Evolutionary conservation across 2,113 vertebrate genomes (phyloP), one percentile per base, ranked within the genome.

Genomic region (Percina caprodes): DNA sequence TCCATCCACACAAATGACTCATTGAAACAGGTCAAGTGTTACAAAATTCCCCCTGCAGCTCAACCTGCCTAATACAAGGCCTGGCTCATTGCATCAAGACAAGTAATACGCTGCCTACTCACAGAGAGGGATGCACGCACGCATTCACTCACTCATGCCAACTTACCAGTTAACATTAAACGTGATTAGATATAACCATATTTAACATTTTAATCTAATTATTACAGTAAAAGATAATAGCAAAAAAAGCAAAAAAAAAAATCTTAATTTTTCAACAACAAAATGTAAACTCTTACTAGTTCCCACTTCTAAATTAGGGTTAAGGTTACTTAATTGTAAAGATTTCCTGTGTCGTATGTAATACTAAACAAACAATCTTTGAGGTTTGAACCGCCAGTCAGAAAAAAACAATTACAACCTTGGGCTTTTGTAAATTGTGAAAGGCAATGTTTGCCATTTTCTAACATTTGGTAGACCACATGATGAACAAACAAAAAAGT

Each of bases 1-100:
- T 94, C 82, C 92, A 91, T 91, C 88, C 86, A 89, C 84, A 88
- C 88, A 92, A 92, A 93, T 94, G 93, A 94, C 87, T 95, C 94
- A 94, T 92, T 90, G 89, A 95, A 95, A 93, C 94, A 95, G 95
- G 95, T 96, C 95, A 96, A 95, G 95, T 95, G 94, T 94, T 93
- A 92, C 86, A 90, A 92, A 95, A 93, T 92, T 94, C 78, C 75
- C 89, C 95, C 93, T 92, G 85, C 79, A 94, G 95, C 94, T 91
- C 93, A 94, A 95, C 94, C 93, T 95, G 94, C 91, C 92, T 93
- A 93, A 94, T 93, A 91, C 85, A 89, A 92, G 87, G 88, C 87
- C 86, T 83, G 80, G 89, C 87, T 93, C 91, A 91, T 91, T 92
- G 88, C 89, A 88, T 82, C 91, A 90, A 92, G 89, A 91, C 88